Evolutionary conservation across 2,797 vertebrate genomes (phyloP).

Genomic region (Crocodylus rhombifer): DNA sequence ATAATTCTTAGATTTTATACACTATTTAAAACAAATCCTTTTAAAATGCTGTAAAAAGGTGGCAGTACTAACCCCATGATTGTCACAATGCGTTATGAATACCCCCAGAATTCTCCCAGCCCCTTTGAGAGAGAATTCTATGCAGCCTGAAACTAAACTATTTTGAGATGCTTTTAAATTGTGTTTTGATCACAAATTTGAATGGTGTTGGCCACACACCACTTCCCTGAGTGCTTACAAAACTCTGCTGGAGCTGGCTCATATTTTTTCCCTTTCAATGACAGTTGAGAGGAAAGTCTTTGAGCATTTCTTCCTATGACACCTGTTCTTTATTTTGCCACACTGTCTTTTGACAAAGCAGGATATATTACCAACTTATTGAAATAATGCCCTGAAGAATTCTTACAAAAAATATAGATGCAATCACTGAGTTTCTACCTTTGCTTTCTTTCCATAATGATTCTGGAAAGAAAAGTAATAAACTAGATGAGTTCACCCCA

Average conservation of each 20-base stretch:
- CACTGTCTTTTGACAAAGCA: neutral
- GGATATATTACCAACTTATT: neutral
- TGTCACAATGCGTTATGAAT: neutral
- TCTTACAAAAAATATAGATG: neutral
- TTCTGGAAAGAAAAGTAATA: neutral
- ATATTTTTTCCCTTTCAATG: neutral
- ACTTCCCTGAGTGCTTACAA: neutral
- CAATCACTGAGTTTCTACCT: neutral
- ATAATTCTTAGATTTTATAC: neutral
- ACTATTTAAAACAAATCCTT: neutral
- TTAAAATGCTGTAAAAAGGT: neutral
- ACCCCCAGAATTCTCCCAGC: neutral
- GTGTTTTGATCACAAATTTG: neutral
- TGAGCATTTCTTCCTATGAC: neutral
- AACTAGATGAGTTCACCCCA: neutral
- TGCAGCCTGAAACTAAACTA: neutral
- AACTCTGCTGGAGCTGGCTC: neutral
- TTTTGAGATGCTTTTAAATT: neutral
- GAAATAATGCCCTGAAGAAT: neutral
- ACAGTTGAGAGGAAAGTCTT: neutral
- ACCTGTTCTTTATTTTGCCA: neutral
- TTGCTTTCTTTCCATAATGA: neutral
- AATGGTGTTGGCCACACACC: neutral
- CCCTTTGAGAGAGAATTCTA: neutral
- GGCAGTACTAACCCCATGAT: neutral